Percentiles rank a stretch among this genome's conserved stretches.
Evolutionary conservation across 1,140 invertebrate species (phyloP).

Genomic region (Zophobas atratus): DNA sequence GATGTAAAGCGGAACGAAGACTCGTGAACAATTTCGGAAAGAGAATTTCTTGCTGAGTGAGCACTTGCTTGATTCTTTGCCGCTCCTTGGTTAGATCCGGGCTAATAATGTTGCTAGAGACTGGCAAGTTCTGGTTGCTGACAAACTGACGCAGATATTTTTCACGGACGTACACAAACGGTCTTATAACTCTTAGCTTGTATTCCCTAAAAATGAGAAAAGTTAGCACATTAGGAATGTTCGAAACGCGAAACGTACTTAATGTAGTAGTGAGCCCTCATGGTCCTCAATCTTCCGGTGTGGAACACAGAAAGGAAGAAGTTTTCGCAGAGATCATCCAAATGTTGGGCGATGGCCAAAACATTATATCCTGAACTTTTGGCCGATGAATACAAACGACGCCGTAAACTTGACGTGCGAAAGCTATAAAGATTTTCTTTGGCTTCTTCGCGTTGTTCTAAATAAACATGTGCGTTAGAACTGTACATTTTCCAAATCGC

Average conservation of each 20-base stretch:
- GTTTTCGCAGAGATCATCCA: conserved; percentile 88
- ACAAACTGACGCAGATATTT: conserved; percentile 81
- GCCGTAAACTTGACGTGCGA: conserved; percentile 57
- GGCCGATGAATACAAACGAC: conserved; percentile 81
- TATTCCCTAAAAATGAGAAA: conserved; percentile 75
- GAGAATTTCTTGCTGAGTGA: conserved; percentile 83
- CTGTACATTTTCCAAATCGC: not conserved
- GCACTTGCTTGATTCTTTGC: conserved; percentile 78
- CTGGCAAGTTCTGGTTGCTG: conserved; percentile 77
- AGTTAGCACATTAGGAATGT: not conserved
- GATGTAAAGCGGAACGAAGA: conserved; percentile 78
- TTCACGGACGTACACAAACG: conserved; percentile 90
- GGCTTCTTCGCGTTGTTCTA: conserved; percentile 58
- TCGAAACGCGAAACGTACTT: conserved; percentile 66
- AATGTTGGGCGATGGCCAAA: conserved; percentile 87
- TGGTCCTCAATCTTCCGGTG: conserved; percentile 82
- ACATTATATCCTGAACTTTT: conserved; percentile 87
- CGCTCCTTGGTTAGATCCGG: conserved; percentile 72
- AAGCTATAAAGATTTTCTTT: conserved; percentile 61
- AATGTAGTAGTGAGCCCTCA: conserved; percentile 88
- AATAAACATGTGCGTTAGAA: conserved; percentile 26
- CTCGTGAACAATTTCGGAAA: conserved; percentile 82
- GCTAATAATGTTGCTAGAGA: conserved; percentile 75
- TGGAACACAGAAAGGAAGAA: conserved; percentile 90
- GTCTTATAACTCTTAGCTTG: conserved; percentile 87